Conservation (phyloP, 2,888 invertebrate species). For the Idaea straminata region DNA sequence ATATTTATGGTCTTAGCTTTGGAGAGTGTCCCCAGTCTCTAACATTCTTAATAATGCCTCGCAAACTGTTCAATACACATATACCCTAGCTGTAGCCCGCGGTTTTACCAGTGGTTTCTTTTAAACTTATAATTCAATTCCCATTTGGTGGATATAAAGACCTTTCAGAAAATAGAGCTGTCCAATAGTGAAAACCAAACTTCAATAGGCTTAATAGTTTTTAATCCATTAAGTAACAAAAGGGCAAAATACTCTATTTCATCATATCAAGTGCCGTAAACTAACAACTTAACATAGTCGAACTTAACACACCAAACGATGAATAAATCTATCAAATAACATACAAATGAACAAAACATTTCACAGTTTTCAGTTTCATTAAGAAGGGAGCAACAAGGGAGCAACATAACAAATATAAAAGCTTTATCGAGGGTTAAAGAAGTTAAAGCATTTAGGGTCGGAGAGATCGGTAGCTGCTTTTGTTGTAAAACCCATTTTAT, state of each 20-base stretch:
- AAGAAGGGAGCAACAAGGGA: not conserved
- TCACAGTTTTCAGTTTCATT: not conserved
- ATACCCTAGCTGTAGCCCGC: too few species aligned
- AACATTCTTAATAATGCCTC: not conserved
- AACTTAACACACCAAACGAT: not conserved
- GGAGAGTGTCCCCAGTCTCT: not conserved
- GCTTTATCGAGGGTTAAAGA: not conserved
- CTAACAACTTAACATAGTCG: too few species aligned
- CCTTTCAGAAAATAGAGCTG: too few species aligned
- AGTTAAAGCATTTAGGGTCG: not conserved
- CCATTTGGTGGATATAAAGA: too few species aligned
- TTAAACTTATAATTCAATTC: too few species aligned
- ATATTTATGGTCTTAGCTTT: not conserved
- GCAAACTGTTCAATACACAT: not conserved
- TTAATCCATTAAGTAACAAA: too few species aligned
- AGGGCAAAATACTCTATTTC: too few species aligned
- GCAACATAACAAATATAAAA: not conserved
- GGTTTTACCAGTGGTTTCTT: too few species aligned
- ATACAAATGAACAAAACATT: not conserved
- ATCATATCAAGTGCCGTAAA: too few species aligned
- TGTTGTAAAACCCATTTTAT: not conserved
- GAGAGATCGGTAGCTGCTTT: not conserved
- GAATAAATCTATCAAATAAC: not conserved
- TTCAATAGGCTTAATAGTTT: too few species aligned
- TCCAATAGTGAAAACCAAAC: too few species aligned